Evolutionary conservation across 2,888 invertebrate genomes (phyloP), one percentile per base, ranked within the genome.

Genomic region (Panopea generosa): DNA sequence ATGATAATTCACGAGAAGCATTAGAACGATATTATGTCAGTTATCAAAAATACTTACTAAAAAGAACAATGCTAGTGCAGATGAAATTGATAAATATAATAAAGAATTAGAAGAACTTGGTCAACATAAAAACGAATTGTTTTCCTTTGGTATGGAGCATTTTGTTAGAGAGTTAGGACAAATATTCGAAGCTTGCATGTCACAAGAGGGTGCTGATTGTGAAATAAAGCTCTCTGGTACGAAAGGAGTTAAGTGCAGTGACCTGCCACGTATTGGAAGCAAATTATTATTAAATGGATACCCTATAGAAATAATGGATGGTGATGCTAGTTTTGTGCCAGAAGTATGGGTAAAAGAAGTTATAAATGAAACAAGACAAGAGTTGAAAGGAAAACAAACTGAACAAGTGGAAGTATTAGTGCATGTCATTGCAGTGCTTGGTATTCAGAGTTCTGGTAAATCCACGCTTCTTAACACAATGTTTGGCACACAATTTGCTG

Each of bases 371-470:
- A 50, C 50, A 7, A 22, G 22, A 20, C 18, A 50, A 11, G 56
- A 27, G 38, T 33, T 11, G 4, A 11, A 33, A 33, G 6, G 33
- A 33, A 7, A 33, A 4, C 33, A 33, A 7, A 7, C 11, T 33
- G 33, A 33, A 33, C 4, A 33, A 33, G 6, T 7, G 33, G 4
- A 33, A 11, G 22, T 7, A 0, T 33, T 20, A 33, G 6, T 33
- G 6, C 33, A 33, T 16, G 29, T 56, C 7, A 33, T 77, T 33
- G 52, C 77, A n/a, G 68, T 77, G 0, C 18, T 77, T 3, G 77
- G 77, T 1, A 47, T 71, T 7, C 77, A 77, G 62, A 77, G 77
- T 43, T 61, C 67, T 40, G 77, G 77, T 22, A 77, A 77, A 55
- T 77, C 77, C 0, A 77, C 77, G 14, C 47, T 77, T 14, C 43